Percentiles rank a stretch among this genome's conserved stretches.
phyloP scores from a whole-genome alignment of 53 echinoderm and acorn worm genomes.

The Pentamera pediparva region DNA sequence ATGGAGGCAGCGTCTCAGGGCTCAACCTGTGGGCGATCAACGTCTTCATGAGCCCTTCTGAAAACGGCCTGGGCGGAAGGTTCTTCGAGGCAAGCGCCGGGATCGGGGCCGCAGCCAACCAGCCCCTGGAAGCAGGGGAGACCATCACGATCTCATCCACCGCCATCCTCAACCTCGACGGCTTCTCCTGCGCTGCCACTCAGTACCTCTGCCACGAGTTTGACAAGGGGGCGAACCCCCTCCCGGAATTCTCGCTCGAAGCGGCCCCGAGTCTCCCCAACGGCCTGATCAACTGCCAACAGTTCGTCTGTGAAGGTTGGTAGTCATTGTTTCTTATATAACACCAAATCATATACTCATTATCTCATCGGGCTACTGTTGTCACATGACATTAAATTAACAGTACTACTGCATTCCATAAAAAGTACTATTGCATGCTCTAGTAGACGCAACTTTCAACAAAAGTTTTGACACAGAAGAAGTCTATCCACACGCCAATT shows the following conservation, averaged over 20 bases:
- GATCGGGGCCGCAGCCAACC: constrained; percentile 19
- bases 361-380: too few species aligned
- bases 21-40: constrained; percentile 55
- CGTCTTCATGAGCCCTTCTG: constrained; percentile 39
- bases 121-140: constrained; percentile 18
- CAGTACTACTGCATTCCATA: too few species aligned
- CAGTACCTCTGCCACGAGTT: constrained; percentile 52
- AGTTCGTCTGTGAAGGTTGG: constrained; percentile 59
- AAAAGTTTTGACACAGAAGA: too few species aligned
- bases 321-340: background rate
- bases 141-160: background rate
- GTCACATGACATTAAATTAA: too few species aligned
- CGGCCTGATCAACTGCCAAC: constrained; percentile 39
- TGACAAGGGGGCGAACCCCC: constrained; percentile 31
- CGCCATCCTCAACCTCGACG: constrained; percentile 37
- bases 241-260: constrained; percentile 60
- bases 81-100: constrained; percentile 21
- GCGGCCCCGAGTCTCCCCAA: background rate
- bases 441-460: too few species aligned
- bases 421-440: too few species aligned
- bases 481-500: too few species aligned
- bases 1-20: constrained; percentile 49
- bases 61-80: constrained; percentile 22
- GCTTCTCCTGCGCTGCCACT: constrained; percentile 41
- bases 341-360: background rate